phyloP scores from a whole-genome alignment of 2,113 vertebrate species.

The Rhinoderma darwinii region DNA sequence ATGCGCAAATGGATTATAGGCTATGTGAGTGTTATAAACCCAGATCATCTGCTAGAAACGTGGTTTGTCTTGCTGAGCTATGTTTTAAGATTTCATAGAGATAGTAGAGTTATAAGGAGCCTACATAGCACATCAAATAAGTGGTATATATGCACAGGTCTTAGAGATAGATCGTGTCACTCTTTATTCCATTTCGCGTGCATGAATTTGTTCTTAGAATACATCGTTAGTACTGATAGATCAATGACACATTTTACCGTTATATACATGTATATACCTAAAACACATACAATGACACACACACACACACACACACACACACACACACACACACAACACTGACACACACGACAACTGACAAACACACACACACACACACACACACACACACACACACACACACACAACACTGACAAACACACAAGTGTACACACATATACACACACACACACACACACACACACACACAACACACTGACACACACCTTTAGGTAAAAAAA shows the following conservation, averaged over 20 bases:
- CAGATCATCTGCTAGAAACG: slow-evolving; percentile 67
- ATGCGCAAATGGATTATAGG: slow-evolving; percentile 48
- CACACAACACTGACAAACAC: too few species aligned
- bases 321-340: background rate
- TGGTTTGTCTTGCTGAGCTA: slow-evolving; percentile 72
- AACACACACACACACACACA: too few species aligned
- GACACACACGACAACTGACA: too few species aligned
- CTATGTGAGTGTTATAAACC: slow-evolving; percentile 51
- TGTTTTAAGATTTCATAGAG: slow-evolving; percentile 73
- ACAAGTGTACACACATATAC: too few species aligned
- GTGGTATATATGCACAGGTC: background rate
- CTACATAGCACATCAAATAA: background rate
- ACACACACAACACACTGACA: too few species aligned
- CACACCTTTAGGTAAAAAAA: too few species aligned
- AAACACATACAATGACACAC: background rate
- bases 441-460: too few species aligned
- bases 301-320: background rate
- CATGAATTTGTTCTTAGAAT: background rate
- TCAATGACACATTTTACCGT: background rate
- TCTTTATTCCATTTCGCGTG: background rate
- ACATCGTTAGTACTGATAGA: background rate
- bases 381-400: too few species aligned
- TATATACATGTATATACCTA: background rate
- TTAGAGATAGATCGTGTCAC: background rate
- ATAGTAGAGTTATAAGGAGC: slow-evolving; percentile 56